phyloP scores from a whole-genome alignment of 2,797 vertebrate genomes.

The Coregonus suidteri region DNA sequence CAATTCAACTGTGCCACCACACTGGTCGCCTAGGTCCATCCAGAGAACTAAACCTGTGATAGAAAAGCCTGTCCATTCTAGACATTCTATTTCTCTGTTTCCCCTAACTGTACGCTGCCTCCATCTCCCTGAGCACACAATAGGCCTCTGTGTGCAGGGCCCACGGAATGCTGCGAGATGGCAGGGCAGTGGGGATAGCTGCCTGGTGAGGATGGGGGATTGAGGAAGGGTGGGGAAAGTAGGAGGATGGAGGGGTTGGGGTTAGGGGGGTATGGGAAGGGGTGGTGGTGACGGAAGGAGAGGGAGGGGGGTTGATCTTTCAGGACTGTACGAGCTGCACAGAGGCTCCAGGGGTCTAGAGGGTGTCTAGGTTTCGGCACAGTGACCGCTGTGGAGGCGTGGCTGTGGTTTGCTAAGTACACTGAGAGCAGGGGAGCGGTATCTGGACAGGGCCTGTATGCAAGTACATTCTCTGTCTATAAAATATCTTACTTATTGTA shows the following conservation, averaged over 20 bases:
- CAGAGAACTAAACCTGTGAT: neutral
- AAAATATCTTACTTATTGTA: neutral
- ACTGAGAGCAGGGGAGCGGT: constrained; percentile 33
- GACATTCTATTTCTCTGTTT: constrained; percentile 59
- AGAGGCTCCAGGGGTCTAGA: constrained; percentile 84
- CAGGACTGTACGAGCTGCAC: constrained; percentile 63
- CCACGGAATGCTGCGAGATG: constrained; percentile 82
- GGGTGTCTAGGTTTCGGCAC: constrained; percentile 77
- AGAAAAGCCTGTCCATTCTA: constrained; percentile 39
- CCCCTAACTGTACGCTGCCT: constrained; percentile 70
- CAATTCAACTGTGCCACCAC: neutral
- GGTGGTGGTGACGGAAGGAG: constrained; percentile 23
- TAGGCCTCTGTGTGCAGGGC: constrained; percentile 81
- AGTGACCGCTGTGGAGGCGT: constrained; percentile 52
- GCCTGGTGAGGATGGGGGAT: constrained; percentile 73
- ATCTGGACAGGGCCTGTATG: constrained; percentile 23
- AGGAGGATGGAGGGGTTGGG: constrained; percentile 54
- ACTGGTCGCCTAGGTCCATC: constrained; percentile 8
- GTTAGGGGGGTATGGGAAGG: constrained; percentile 49
- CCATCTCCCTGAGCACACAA: constrained; percentile 71
- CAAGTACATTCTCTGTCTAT: neutral
- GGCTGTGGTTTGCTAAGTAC: constrained; percentile 44
- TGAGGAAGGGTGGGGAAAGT: constrained; percentile 72
- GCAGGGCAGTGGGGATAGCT: constrained; percentile 80
- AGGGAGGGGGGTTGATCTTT: constrained; percentile 46